Percentiles rank a stretch among this genome's conserved stretches.
These are phyloP conservation scores for Austrolebias charrua DNA, from an alignment of 2,797 vertebrate genomes.

Conservation along the genomic window DNA sequence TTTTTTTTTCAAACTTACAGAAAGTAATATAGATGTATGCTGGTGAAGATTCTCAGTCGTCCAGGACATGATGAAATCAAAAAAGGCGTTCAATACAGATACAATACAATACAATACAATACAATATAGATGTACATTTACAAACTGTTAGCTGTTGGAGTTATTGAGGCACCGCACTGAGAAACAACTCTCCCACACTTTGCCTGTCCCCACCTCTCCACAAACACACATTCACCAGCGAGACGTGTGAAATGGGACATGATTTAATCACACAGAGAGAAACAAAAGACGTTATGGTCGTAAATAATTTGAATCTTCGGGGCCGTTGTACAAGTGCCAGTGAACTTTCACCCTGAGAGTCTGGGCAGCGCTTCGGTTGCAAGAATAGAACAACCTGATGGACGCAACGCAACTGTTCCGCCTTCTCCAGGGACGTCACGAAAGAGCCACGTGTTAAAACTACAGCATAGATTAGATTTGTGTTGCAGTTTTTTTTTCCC, in stretches of 20 bases:
- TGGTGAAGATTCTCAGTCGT: no score
- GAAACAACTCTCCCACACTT: slow-evolving; percentile 63
- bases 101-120: no score
- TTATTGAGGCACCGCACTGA: slow-evolving; percentile 42
- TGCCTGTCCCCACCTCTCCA: slow-evolving; percentile 30
- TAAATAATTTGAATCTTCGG: slow-evolving; percentile 41
- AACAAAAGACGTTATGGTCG: slow-evolving; percentile 45
- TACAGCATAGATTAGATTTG: slow-evolving; percentile 12
- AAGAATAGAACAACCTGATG: slow-evolving; percentile 6
- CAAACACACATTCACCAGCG: slow-evolving; percentile 13
- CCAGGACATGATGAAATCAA: no score
- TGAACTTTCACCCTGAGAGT: slow-evolving; percentile 27
- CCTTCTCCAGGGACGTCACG: not conserved
- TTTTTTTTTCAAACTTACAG: no score
- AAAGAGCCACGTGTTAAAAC: not conserved
- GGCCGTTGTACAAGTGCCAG: slow-evolving; percentile 36
- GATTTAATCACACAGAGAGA: slow-evolving; percentile 50
- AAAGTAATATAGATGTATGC: no score
- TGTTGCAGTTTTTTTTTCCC: not conserved
- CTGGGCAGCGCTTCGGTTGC: slow-evolving; percentile 7
- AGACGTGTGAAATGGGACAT: slow-evolving; percentile 53
- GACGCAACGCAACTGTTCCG: not conserved
- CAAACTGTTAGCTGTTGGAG: no score
- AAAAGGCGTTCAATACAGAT: no score
- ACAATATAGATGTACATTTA: no score